A percentile compares a stretch with the other conserved stretches of the same genome.
phyloP scores from a whole-genome alignment of 2,888 invertebrate species.

The Rugalucina vietnamica region DNA sequence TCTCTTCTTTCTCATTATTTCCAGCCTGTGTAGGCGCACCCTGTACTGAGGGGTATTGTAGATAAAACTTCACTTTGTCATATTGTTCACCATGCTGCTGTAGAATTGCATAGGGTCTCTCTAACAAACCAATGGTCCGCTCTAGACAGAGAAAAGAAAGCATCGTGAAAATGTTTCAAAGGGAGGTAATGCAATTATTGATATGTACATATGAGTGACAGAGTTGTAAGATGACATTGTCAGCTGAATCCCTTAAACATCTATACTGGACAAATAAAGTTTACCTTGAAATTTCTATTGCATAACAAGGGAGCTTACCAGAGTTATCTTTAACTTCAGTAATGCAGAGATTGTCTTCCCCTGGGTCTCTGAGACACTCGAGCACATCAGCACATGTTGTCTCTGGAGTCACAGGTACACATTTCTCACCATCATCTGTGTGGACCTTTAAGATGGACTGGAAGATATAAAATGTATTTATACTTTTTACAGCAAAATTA shows the following conservation, averaged over 20 bases:
- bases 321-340: conserved; percentile 50
- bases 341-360: conserved; percentile 70
- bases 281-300: too few relatives aligned
- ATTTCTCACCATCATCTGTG: conserved; percentile 64
- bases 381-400: conserved; percentile 74
- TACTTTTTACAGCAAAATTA: too few relatives aligned
- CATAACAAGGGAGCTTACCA: background rate
- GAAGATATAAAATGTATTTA: conserved; percentile 23
- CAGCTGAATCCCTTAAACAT: too few relatives aligned
- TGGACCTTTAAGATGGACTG: conserved; percentile 75
- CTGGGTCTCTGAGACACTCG: conserved; percentile 77
- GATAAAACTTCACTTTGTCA: conserved; percentile 60
- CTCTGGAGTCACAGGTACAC: conserved; percentile 78
- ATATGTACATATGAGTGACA: background rate
- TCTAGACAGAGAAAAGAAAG: conserved; percentile 51
- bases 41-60: conserved; percentile 10
- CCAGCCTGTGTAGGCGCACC: background rate
- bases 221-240: background rate
- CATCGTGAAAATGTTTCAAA: background rate
- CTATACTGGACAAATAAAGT: too few relatives aligned
- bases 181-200: background rate
- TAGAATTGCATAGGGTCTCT: conserved; percentile 57
- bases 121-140: conserved; percentile 47
- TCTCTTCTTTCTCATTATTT: background rate
- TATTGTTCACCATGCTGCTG: conserved; percentile 61